Percentiles rank a stretch among this genome's conserved stretches.
Conservation (phyloP, 2,113 vertebrate species). For the Lethenteron camtschaticum region DNA sequence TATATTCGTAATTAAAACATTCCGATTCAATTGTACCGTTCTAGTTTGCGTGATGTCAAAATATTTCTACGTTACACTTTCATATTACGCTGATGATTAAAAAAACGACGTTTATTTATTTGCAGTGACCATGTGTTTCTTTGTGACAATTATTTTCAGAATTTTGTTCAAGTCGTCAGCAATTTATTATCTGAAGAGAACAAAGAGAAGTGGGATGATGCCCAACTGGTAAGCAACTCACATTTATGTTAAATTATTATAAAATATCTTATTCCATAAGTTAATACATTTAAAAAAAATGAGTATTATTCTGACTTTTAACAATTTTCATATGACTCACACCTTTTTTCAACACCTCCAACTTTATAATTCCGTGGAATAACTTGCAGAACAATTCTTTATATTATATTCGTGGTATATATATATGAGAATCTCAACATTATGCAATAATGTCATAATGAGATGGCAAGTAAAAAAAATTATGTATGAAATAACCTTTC, state of each 20-base stretch:
- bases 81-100: neutral
- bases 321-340: slow-evolving; percentile 10
- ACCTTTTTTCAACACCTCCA: too few relatives aligned
- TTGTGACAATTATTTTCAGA: slow-evolving; percentile 25
- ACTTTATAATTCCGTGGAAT: too few relatives aligned
- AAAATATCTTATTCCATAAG: neutral
- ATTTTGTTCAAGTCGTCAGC: slow-evolving; percentile 99
- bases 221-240: slow-evolving; percentile 55
- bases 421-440: slow-evolving; percentile 9
- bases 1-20: too few relatives aligned
- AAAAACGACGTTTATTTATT: neutral
- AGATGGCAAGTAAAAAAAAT: too few relatives aligned
- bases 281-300: slow-evolving; percentile 10
- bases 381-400: slow-evolving; percentile 17
- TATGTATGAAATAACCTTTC: too few relatives aligned
- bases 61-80: too few relatives aligned
- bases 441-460: too few relatives aligned
- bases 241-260: neutral
- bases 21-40: too few relatives aligned
- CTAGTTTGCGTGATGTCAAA: too few relatives aligned
- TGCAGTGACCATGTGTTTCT: neutral
- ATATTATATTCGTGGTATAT: slow-evolving; percentile 14
- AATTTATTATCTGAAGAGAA: slow-evolving; percentile 97
- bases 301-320: slow-evolving; percentile 13
- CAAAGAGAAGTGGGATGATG: slow-evolving; percentile 94